A percentile compares a stretch with the other conserved stretches of the same genome.
These are phyloP conservation scores for Drosophila athabasca DNA, from an alignment of 1,140 invertebrate species.

Conservation along the genomic window DNA sequence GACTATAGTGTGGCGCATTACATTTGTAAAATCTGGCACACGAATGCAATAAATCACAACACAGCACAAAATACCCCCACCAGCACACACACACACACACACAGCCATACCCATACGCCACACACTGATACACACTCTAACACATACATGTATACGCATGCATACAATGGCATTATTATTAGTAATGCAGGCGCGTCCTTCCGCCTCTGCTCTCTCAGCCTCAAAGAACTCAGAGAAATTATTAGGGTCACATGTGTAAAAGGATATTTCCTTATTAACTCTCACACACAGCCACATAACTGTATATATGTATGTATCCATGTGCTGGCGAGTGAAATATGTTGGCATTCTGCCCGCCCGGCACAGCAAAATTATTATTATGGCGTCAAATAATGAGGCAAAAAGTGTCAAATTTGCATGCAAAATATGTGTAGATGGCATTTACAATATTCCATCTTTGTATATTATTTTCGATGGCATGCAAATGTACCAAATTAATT, in stretches of 20 bases:
- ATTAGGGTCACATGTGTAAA: slow-evolving; percentile 82
- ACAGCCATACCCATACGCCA: slow-evolving; percentile 11
- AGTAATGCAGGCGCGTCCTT: slow-evolving; percentile 71
- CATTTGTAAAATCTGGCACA: slow-evolving; percentile 83
- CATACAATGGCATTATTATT: slow-evolving; percentile 76
- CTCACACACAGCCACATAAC: slow-evolving; percentile 19
- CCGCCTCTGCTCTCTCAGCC: slow-evolving; percentile 26
- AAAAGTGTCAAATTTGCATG: slow-evolving; percentile 79
- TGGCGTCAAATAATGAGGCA: slow-evolving; percentile 79
- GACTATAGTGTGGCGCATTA: slow-evolving; percentile 69
- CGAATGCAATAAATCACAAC: slow-evolving; percentile 82
- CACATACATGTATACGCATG: slow-evolving; percentile 20
- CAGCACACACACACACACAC: slow-evolving; percentile 35
- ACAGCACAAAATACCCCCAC: slow-evolving; percentile 59
- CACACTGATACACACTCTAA: slow-evolving; percentile 22
- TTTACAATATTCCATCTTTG: slow-evolving; percentile 43
- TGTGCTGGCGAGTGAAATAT: slow-evolving; percentile 43
- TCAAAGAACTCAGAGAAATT: slow-evolving; percentile 69
- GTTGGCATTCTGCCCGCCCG: slow-evolving; percentile 27
- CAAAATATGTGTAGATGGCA: slow-evolving; percentile 61
- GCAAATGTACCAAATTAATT: slow-evolving; percentile 72
- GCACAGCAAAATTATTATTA: slow-evolving; percentile 62
- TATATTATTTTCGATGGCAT: slow-evolving; percentile 65
- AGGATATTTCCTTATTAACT: slow-evolving; percentile 82
- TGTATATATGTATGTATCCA: slow-evolving; percentile 7